These are phyloP conservation scores for Physocephala rufipes DNA, from an alignment of 2,888 invertebrate genomes.

Conservation along the genomic window DNA sequence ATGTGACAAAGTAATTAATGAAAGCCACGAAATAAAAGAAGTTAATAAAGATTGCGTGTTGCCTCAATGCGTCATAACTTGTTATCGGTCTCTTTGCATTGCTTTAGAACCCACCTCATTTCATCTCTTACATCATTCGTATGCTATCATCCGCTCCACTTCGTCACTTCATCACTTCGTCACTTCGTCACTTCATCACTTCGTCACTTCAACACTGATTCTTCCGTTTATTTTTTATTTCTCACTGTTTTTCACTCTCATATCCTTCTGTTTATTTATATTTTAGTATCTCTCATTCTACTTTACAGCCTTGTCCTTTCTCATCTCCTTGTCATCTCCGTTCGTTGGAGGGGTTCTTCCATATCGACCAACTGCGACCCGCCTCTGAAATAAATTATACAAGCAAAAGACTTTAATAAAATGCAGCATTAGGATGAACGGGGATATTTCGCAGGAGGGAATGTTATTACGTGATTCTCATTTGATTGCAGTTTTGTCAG, in stretches of 20 bases:
- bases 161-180: no score
- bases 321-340: background rate
- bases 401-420: conserved; percentile 1
- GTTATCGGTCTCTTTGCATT: conserved; percentile 10
- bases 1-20: background rate
- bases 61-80: conserved; percentile 33
- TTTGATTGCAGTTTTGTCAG: conserved; percentile 20
- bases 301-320: background rate
- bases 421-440: conserved; percentile 8
- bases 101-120: background rate
- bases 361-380: background rate
- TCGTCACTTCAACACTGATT: no score
- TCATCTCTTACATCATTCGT: no score
- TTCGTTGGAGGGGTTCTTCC: no score
- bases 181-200: no score
- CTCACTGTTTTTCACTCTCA: background rate
- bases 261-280: background rate
- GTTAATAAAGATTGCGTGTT: conserved; percentile 31
- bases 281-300: background rate
- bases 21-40: conserved; percentile 18
- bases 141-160: no score
- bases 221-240: background rate
- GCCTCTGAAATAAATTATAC: background rate
- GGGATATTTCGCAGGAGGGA: background rate
- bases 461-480: conserved; percentile 21